Evolutionary conservation across 2,797 vertebrate species (phyloP), one percentile per base, ranked within the genome.

Genomic region (Perodicticus potto): DNA sequence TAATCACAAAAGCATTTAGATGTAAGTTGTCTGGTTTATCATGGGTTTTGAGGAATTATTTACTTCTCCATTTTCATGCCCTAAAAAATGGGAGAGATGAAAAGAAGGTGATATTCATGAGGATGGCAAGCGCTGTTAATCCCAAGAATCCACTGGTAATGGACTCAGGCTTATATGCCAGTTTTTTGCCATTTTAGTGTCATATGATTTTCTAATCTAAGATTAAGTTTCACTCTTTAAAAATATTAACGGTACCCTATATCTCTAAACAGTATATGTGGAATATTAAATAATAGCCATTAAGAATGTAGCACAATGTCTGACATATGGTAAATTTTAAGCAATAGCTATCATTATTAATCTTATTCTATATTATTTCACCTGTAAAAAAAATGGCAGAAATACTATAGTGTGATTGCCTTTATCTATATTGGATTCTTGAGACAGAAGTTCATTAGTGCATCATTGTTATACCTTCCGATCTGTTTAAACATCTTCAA

Each of bases 1-100:
- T 86, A 95, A 93, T 91, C 78, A 82, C 83, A 86, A 86, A 90
- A 25, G 2, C 8, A 88, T 86, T 94, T 89, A 55, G 63, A 83
- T 57, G 6, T 72, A 94, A 91, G 80, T 89, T 95, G 37, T 95
- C 63, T 73, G 77, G 69, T 67, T 83, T 63, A 72, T 89, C 27
- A 83, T 70, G 49, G 80, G 76, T 89, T 69, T 94, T 80, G 27
- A 69, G 11, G 34, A 91, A 12, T 93, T 95, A 82, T 55, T 89
- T 89, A 77, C 34, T 86, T 92, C 40, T 94, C 40, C 34, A 12
- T 76, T 93, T 95, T 78, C 22, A 63, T 78, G 43, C 16, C 82
- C 96, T 12, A 69, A 89, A 78, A 93, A 74, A 16, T 92, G 11
- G 3, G 25, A 91, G 7, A 73, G 20, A 34, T 74, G 1, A 72